These are phyloP conservation scores for Bucco capensis DNA, from an alignment of 2,113 vertebrate genomes.

Conservation along the genomic window DNA sequence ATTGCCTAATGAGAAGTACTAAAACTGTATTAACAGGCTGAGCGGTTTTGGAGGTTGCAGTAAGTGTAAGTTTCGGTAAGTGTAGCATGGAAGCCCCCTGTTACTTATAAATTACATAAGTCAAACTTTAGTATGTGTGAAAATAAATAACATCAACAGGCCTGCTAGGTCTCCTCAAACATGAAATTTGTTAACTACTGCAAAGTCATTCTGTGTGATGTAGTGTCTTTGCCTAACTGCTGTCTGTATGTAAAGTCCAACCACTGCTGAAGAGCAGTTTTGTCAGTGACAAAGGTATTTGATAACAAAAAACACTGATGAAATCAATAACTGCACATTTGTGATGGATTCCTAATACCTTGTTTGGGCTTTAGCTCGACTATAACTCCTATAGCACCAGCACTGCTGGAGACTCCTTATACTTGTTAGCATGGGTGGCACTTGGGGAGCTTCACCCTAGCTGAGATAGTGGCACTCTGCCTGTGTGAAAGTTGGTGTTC, in stretches of 20 bases:
- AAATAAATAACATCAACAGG: constrained; percentile 4
- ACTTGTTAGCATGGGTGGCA: accelerated
- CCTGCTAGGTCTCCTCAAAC: not conserved
- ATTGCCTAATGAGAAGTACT: not conserved
- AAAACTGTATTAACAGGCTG: not conserved
- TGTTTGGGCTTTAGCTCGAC: not conserved
- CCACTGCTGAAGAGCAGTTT: not conserved
- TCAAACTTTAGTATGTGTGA: not conserved
- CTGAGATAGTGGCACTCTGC: not conserved
- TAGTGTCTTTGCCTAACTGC: not conserved
- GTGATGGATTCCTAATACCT: not conserved
- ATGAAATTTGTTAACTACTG: not conserved
- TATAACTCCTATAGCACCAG: not conserved
- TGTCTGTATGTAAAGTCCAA: not conserved
- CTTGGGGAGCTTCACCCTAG: not conserved
- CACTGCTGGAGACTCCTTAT: not conserved
- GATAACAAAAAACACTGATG: not conserved
- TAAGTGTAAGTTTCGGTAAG: not conserved
- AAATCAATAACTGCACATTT: not conserved
- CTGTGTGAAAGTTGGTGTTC: not conserved
- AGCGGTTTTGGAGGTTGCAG: not conserved
- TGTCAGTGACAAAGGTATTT: not conserved
- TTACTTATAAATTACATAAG: constrained; percentile 36
- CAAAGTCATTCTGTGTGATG: not conserved
- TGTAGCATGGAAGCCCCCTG: not conserved